These are phyloP conservation scores for Scaeva pyrastri DNA, from an alignment of 2,888 invertebrate genomes.

Conservation along the genomic window DNA sequence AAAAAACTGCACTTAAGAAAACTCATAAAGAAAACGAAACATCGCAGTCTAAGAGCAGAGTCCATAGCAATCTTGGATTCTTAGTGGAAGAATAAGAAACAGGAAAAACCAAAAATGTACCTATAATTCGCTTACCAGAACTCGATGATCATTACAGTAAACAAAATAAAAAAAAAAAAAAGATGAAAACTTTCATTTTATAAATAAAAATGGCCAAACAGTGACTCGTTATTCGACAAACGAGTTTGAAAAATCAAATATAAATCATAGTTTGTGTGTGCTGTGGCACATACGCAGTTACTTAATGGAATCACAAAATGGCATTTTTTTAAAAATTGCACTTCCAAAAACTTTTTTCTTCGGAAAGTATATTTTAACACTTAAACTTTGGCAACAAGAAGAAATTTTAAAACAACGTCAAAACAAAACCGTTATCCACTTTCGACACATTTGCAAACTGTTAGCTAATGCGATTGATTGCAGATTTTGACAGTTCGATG, in stretches of 20 bases:
- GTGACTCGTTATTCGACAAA: conserved; percentile 9
- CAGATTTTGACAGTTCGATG: too few species aligned
- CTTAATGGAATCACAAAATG: too few species aligned
- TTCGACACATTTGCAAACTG: too few species aligned
- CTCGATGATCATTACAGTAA: conserved; percentile 46
- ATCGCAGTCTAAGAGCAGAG: not conserved
- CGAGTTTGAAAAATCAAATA: not conserved
- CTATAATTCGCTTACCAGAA: conserved; percentile 17
- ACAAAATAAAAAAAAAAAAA: conserved; percentile 15
- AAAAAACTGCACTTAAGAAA: conserved; percentile 24
- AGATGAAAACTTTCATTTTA: conserved; percentile 74
- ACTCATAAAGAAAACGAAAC: conserved; percentile 34
- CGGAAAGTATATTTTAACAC: too few species aligned
- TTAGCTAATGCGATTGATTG: too few species aligned
- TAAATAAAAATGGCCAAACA: conserved; percentile 23
- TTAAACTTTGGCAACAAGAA: too few species aligned
- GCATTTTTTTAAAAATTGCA: too few species aligned
- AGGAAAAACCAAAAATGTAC: conserved; percentile 11
- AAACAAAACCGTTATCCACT: too few species aligned
- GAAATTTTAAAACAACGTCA: too few species aligned
- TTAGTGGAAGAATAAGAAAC: conserved; percentile 27
- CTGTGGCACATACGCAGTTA: too few species aligned
- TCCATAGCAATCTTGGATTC: conserved; percentile 52
- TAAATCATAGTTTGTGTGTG: too few species aligned
- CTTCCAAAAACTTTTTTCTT: too few species aligned